Evolutionary conservation across 2,113 vertebrate species (phyloP).

Genomic region (Epinephelus lanceolatus): DNA sequence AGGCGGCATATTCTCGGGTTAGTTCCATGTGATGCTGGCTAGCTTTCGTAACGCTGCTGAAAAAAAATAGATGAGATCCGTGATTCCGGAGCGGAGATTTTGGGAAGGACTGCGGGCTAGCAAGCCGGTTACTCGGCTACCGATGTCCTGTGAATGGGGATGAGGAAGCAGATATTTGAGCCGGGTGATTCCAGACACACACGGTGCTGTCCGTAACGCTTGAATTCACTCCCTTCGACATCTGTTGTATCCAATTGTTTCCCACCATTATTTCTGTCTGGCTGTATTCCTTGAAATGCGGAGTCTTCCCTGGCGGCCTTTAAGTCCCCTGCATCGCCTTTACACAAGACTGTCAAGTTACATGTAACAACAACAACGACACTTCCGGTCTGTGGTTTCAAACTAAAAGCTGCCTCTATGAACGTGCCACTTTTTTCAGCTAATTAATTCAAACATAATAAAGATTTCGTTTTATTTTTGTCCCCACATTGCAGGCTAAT

Average conservation of each 20-base stretch:
- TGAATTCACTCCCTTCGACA: background rate
- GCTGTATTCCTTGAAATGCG: constrained; percentile 48
- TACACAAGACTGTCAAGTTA: background rate
- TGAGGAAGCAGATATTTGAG: constrained; percentile 24
- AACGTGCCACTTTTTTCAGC: background rate
- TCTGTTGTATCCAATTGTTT: background rate
- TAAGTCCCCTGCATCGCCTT: constrained; percentile 56
- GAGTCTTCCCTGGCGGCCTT: constrained; percentile 66
- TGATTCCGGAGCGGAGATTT: constrained; percentile 60
- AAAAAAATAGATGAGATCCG: constrained; percentile 23
- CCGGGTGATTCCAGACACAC: constrained; percentile 25
- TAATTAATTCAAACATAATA: no score
- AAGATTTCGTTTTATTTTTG: background rate
- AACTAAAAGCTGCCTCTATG: constrained; percentile 47
- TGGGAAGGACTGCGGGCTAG: constrained; percentile 61
- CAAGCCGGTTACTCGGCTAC: constrained; percentile 63
- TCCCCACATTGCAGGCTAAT: no score
- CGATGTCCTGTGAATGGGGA: constrained; percentile 44
- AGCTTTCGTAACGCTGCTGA: background rate
- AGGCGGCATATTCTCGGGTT: background rate
- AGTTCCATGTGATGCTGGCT: background rate
- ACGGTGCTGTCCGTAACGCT: background rate
- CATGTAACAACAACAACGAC: rapidly evolving
- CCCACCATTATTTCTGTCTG: constrained; percentile 1
- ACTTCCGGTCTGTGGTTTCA: constrained; percentile 51